Evolutionary conservation across 1,140 invertebrate genomes (phyloP), one percentile per base, ranked within the genome.

Genomic region (Eumaeus atala): DNA sequence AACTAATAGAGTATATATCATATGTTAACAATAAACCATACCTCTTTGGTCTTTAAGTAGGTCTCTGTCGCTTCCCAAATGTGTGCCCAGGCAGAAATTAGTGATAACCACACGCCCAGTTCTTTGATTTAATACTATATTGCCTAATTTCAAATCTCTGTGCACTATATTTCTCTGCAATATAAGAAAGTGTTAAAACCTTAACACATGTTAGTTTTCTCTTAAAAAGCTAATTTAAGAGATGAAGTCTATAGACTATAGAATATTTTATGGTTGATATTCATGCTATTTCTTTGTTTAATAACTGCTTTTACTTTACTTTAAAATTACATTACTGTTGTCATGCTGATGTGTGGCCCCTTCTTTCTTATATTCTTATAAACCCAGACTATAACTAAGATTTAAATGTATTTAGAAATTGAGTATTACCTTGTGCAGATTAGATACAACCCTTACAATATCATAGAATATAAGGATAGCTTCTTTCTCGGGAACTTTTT

Each of bases 21-120:
- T n/a, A n/a, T n/a, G n/a, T n/a, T 3, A 28, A 28, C 21, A 28
- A 6, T 48, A 53, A 16, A 9, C 38, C 35, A 55, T 62, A 88
- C 87, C 94, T 76, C 94, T 81, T 75, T 95, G 94, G 87, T 96
- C 94, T 66, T 91, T 92, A 9, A 95, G 83, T 28, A 93, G 77
- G 67, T 95, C 93, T 67, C 91, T 90, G 73, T 95, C 93, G 67
- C 91, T 92, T 0, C 92, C 89, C 9, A 95, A 87, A 77, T 94
- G 93, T 70, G 94, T 95, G 1, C 94, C 94, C 14, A 95, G 85
- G 78, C 93, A 95, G 83, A 96, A 95, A 76, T 96, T 96, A 7
- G 93, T 94, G 10, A 95, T 90, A 11, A 90, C 93, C 10, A 95
- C 90, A 62, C 92, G 86, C 51, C 91, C 89, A 1, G 92, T 92